Conservation (phyloP, 1,140 invertebrate genomes). For the Drosophila navojoa region DNA sequence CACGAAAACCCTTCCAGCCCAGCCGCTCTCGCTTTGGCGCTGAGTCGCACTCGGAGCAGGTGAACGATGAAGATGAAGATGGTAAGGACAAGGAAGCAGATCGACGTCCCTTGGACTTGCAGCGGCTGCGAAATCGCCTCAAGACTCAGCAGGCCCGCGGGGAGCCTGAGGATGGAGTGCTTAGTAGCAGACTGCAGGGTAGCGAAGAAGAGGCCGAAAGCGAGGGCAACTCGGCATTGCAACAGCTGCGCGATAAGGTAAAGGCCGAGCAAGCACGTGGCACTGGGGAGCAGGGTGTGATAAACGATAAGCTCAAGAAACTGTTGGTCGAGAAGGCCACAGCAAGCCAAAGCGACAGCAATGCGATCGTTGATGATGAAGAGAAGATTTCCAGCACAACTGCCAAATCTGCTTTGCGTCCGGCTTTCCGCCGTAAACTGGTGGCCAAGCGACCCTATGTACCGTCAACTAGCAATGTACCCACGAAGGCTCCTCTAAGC, state of each 20-base stretch:
- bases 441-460: conserved; percentile 65
- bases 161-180: conserved; percentile 39
- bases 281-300: conserved; percentile 60
- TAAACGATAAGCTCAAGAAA: conserved; percentile 64
- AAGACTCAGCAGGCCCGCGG: conserved; percentile 55
- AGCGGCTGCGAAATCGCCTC: conserved; percentile 56
- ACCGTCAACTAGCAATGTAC: conserved; percentile 16
- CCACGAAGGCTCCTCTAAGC: conserved; percentile 31
- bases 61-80: conserved; percentile 5
- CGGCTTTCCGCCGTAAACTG: conserved; percentile 71
- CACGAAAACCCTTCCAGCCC: conserved; percentile 59
- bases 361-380: neutral
- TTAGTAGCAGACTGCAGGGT: conserved; percentile 39
- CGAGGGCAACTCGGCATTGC: conserved; percentile 51
- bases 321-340: conserved; percentile 31
- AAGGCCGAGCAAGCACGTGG: conserved; percentile 61
- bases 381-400: conserved; percentile 3
- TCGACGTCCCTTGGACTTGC: conserved; percentile 31
- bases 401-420: conserved; percentile 16
- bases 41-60: conserved; percentile 16
- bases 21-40: conserved; percentile 41
- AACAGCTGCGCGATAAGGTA: conserved; percentile 65
- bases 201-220: conserved; percentile 12
- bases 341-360: neutral
- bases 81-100: neutral